Evolutionary conservation across 2,888 invertebrate species (phyloP).

Genomic region (Desoria tigrina): DNA sequence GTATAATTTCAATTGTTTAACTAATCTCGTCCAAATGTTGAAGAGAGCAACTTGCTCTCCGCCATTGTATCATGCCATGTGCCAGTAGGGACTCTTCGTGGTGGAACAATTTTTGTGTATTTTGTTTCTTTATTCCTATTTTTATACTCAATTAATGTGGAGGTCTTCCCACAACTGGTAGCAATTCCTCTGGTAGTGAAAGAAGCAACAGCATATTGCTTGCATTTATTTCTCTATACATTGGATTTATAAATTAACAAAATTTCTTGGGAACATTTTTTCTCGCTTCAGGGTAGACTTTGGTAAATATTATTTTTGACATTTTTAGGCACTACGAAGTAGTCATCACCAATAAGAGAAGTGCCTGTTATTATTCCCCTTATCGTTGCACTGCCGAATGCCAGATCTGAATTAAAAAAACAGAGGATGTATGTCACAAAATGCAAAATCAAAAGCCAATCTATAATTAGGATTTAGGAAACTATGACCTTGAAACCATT

Average conservation of each 20-base stretch:
- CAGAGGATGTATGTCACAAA: slow-evolving; percentile 17
- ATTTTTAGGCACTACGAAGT: no score
- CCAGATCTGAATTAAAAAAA: slow-evolving; percentile 23
- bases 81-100: background rate
- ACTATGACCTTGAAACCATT: background rate
- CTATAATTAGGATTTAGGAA: slow-evolving; percentile 8
- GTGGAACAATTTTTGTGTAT: background rate
- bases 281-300: background rate
- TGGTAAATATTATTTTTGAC: no score
- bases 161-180: background rate
- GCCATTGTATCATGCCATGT: background rate
- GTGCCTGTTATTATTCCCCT: no score
- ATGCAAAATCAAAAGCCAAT: slow-evolving; percentile 15
- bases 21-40: background rate
- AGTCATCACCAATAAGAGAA: no score
- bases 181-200: background rate
- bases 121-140: background rate
- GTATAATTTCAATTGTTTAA: no score
- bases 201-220: background rate
- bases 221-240: slow-evolving; percentile 13
- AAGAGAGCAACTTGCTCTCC: background rate
- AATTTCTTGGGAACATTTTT: slow-evolving; percentile 14
- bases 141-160: background rate
- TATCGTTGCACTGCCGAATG: slow-evolving; percentile 15
- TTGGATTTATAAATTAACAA: no score